Evolutionary conservation across 2,888 invertebrate genomes (phyloP).

Genomic region (Platynereis dumerilii): DNA sequence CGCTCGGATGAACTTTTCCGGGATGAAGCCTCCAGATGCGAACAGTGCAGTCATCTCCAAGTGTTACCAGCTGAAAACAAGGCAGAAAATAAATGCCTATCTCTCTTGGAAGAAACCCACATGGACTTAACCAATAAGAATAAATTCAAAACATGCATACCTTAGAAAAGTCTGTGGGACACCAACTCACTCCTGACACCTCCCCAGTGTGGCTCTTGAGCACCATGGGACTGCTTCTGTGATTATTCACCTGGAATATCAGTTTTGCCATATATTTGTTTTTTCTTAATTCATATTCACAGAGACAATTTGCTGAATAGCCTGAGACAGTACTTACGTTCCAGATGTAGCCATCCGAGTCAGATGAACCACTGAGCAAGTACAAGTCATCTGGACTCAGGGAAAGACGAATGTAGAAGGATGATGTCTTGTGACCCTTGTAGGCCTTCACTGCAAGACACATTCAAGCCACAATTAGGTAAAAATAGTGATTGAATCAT

Average conservation of each 20-base stretch:
- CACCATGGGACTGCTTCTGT: constrained; percentile 72
- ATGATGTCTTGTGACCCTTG: constrained; percentile 77
- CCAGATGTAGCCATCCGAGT: constrained; percentile 88
- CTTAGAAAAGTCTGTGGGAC: constrained; percentile 24
- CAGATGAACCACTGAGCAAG: constrained; percentile 87
- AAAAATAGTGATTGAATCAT: no score
- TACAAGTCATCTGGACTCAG: constrained; percentile 82
- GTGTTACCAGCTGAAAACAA: constrained; percentile 33
- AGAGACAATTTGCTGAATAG: no score
- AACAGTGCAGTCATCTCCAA: constrained; percentile 36
- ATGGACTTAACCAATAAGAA: not conserved
- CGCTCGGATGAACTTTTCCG: not conserved
- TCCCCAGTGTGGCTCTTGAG: constrained; percentile 82
- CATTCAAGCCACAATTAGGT: constrained; percentile 4
- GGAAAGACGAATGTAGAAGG: constrained; percentile 85
- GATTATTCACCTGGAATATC: constrained; percentile 40
- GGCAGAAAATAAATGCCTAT: not conserved
- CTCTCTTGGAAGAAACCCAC: no score
- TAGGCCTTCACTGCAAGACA: constrained; percentile 55
- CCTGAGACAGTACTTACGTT: constrained; percentile 53
- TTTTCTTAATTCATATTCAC: no score
- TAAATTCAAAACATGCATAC: constrained; percentile 9
- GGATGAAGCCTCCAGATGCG: constrained; percentile 32
- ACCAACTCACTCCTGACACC: constrained; percentile 66
- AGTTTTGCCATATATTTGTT: no score